Evolutionary conservation across 1,140 invertebrate genomes (phyloP).

Genomic region (Lineus longissimus): DNA sequence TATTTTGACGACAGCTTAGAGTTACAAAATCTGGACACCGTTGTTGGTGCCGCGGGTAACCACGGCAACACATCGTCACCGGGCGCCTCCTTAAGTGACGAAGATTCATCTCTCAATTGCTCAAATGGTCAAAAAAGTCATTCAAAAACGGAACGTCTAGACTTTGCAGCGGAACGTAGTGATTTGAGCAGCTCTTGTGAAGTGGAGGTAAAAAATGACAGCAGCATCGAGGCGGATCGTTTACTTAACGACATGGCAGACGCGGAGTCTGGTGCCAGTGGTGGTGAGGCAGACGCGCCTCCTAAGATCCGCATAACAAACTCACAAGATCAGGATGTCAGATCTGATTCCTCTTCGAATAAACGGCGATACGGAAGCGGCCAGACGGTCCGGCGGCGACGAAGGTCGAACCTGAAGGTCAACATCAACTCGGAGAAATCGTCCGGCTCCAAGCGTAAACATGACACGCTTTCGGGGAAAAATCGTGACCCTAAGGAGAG

Average conservation of each 20-base stretch:
- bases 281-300: not conserved
- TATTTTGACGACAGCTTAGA: not conserved
- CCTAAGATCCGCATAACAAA: too few relatives aligned
- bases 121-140: too few relatives aligned
- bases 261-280: not conserved
- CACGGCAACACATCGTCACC: too few relatives aligned
- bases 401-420: not conserved
- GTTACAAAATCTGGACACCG: not conserved
- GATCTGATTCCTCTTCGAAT: too few relatives aligned
- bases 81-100: not conserved
- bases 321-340: too few relatives aligned
- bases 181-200: not conserved
- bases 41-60: not conserved
- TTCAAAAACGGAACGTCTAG: too few relatives aligned
- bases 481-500: constrained; percentile 22
- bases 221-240: constrained; percentile 6
- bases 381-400: not conserved
- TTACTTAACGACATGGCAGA: not conserved
- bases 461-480: too few relatives aligned
- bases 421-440: not conserved
- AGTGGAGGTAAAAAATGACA: constrained; percentile 1
- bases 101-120: not conserved
- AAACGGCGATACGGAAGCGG: not conserved
- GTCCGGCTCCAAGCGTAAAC: not conserved
- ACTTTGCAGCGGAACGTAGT: not conserved